A percentile compares a stretch with the other conserved stretches of the same genome.
Evolutionary conservation across 1,140 invertebrate genomes (phyloP).

Genomic region (Hylaeus anthracinus): DNA sequence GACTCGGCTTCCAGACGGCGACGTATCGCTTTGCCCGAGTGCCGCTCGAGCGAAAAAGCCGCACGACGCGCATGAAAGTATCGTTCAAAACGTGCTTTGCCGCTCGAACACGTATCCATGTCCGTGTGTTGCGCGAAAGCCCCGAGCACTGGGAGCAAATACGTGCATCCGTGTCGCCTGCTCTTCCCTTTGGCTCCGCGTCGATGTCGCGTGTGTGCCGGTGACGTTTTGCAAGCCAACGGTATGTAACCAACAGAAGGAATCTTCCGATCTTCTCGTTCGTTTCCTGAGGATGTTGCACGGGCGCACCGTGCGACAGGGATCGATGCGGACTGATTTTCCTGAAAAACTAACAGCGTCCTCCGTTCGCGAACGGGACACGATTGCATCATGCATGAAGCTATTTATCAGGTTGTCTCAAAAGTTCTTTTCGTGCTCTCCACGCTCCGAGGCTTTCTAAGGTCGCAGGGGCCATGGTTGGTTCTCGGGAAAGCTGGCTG

Average conservation of each 20-base stretch:
- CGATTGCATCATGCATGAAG: too few relatives aligned
- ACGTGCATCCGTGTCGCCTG: neutral
- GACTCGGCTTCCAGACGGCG: neutral
- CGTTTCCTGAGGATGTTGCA: neutral
- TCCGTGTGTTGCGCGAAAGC: neutral
- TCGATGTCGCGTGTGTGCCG: neutral
- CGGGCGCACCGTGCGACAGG: neutral
- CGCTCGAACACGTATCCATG: constrained; percentile 20
- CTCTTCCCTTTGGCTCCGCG: neutral
- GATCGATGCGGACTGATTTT: neutral
- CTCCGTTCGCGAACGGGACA: too few relatives aligned
- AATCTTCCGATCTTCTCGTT: neutral
- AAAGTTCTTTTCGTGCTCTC: too few relatives aligned
- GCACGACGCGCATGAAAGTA: neutral
- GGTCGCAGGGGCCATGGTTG: too few relatives aligned
- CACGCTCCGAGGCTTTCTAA: too few relatives aligned
- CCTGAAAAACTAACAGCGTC: too few relatives aligned
- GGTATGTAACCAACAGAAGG: too few relatives aligned
- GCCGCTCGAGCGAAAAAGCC: constrained; percentile 2
- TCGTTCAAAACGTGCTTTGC: neutral
- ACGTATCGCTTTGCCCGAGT: constrained; percentile 7
- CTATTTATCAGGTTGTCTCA: too few relatives aligned
- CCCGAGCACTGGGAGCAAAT: neutral
- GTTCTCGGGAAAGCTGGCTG: too few relatives aligned
- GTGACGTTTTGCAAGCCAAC: neutral